phyloP scores from a whole-genome alignment of 1,140 invertebrate species.

The Catajapyx aquilonaris region DNA sequence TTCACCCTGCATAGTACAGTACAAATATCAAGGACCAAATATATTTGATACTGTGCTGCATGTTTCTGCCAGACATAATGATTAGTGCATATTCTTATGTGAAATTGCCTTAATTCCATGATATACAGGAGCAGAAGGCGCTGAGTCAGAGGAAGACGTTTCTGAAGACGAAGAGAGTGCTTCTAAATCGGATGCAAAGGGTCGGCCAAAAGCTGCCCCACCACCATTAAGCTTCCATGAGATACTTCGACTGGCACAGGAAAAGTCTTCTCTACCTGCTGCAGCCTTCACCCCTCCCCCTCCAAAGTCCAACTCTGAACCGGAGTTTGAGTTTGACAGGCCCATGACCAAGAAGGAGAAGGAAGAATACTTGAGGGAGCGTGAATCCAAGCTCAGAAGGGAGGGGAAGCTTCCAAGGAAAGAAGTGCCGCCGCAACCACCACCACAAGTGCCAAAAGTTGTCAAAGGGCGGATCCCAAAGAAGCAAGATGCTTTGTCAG shows the following conservation, averaged over 20 bases:
- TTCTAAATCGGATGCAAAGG: conserved; percentile 31
- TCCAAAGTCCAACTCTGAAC: conserved; percentile 31
- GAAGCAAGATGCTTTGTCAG: no score
- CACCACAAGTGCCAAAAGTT: no score
- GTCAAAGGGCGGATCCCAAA: no score
- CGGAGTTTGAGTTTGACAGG: conserved; percentile 26
- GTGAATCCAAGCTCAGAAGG: conserved; percentile 19
- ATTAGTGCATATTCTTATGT: no score
- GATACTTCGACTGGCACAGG: conserved; percentile 44
- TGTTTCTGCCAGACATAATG: no score
- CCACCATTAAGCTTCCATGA: conserved; percentile 51
- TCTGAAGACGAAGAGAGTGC: conserved; percentile 24
- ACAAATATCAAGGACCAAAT: no score
- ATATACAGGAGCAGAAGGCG: no score
- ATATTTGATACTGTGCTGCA: no score
- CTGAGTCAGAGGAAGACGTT: conserved; percentile 23
- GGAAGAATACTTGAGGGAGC: conserved; percentile 38
- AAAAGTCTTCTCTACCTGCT: conserved; percentile 61
- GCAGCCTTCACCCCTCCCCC: no score
- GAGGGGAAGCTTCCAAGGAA: conserved; percentile 1
- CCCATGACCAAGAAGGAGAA: conserved; percentile 61
- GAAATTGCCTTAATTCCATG: no score
- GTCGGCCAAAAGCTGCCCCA: conserved; percentile 26
- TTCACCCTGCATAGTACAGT: no score
- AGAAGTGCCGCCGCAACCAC: no score